Conservation (phyloP, 1,140 invertebrate genomes). For the Bombus huntii region DNA sequence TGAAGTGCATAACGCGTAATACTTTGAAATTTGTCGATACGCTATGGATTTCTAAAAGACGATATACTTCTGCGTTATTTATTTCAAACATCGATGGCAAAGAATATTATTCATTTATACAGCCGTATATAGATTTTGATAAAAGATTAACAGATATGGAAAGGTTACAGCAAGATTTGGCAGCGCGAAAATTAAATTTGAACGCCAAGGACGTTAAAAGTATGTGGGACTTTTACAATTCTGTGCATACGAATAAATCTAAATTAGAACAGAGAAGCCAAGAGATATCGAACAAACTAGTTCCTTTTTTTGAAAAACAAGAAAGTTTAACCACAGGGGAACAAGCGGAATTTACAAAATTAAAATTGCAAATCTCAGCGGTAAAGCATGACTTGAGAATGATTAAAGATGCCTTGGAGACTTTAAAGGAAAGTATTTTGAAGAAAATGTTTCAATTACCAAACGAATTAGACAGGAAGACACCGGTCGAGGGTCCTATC, state of each 20-base stretch:
- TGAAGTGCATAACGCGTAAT: neutral
- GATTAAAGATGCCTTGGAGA: constrained; percentile 84
- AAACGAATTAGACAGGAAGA: constrained; percentile 85
- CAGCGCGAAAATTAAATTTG: constrained; percentile 79
- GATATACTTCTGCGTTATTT: constrained; percentile 84
- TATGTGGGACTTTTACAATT: constrained; percentile 83
- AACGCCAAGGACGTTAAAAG: constrained; percentile 80
- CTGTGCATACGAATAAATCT: constrained; percentile 76
- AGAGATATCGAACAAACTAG: constrained; percentile 66
- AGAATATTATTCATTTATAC: constrained; percentile 84
- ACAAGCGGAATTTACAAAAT: constrained; percentile 78
- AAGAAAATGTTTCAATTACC: constrained; percentile 85
- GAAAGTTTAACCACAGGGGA: constrained; percentile 77
- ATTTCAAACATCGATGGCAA: constrained; percentile 85
- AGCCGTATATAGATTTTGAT: constrained; percentile 85
- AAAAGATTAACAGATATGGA: constrained; percentile 80
- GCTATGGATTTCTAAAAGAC: neutral
- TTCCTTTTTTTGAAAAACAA: constrained; percentile 67
- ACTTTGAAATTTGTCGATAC: neutral
- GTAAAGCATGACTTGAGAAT: constrained; percentile 85
- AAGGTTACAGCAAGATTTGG: constrained; percentile 81
- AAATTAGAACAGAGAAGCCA: constrained; percentile 78
- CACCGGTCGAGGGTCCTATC: constrained; percentile 80
- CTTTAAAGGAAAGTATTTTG: constrained; percentile 85
- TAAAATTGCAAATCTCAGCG: constrained; percentile 82